Evolutionary conservation across 2,888 invertebrate species (phyloP).

Genomic region (Acrobasis suavella): DNA sequence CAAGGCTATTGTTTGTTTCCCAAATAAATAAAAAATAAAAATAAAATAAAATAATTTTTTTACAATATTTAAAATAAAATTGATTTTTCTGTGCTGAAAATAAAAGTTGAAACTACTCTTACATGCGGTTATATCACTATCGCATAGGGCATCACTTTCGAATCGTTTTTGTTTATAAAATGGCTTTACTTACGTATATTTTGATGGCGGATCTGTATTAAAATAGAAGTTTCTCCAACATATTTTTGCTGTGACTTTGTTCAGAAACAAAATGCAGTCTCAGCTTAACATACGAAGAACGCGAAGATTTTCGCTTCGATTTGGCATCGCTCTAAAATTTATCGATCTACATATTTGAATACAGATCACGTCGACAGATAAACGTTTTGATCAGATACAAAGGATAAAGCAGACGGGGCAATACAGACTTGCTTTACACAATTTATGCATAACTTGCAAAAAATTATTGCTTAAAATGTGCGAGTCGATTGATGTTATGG

Average conservation of each 20-base stretch:
- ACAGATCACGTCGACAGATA: slow-evolving; percentile 15
- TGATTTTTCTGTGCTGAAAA: too few species aligned
- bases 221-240: background rate
- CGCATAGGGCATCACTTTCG: too few species aligned
- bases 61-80: too few species aligned
- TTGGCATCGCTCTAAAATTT: slow-evolving; percentile 19
- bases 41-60: too few species aligned
- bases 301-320: background rate
- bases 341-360: slow-evolving; percentile 16
- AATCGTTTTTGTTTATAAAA: too few species aligned
- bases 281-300: background rate
- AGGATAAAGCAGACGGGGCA: background rate
- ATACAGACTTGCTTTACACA: slow-evolving; percentile 9
- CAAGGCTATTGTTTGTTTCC: too few species aligned
- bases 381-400: slow-evolving; percentile 19
- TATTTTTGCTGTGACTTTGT: background rate
- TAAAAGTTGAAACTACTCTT: too few species aligned
- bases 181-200: too few species aligned
- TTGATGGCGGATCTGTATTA: too few species aligned
- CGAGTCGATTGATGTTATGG: background rate
- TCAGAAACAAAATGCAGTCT: background rate
- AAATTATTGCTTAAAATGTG: background rate
- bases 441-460: slow-evolving; percentile 8
- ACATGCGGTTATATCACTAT: too few species aligned
- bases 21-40: too few species aligned